Evolutionary conservation across 1,140 invertebrate species (phyloP), one percentile per base, ranked within the genome.

Genomic region (Cherax destructor): DNA sequence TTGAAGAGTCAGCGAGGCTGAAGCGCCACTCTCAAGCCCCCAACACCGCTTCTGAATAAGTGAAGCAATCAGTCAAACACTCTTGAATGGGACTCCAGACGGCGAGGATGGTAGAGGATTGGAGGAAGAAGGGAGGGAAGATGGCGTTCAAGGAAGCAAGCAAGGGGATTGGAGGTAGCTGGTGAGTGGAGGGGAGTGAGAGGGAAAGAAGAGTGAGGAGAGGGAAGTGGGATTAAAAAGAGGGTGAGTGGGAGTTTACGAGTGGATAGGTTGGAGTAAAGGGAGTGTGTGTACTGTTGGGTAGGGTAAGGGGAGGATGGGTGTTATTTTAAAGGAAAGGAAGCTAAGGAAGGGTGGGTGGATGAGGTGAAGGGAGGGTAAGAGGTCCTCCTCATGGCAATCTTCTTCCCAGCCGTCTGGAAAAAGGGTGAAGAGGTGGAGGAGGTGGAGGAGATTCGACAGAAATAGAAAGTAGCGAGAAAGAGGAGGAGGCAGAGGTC

Each of bases 31-130:
- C 50, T 78, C 5, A 49, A 79, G 13, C 77, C 4, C 77, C 47
- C 77, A 7, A 18, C 50, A 4, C 77, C 47, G 47, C 41, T 21
- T 47, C 50, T 56, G 50, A 79, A 79, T 41, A 74, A 74, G 69
- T 74, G n/a, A 74, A 74, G 69, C 69, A 74, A 74, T 74, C 69
- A 74, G 69, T 74, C 69, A 74, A 74, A 74, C 69, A 74, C 69
- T 74, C 69, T 74, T n/a, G 69, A 74, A 74, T 7, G 69, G n/a
- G 24, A 24, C 69, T 30, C 69, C 7, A 74, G 69, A 30, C 69
- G 4, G 69, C 5, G 6, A 4, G 52, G 52, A 56, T 56, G 52
- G 52, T 1, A 69, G 65, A 69, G 65, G 9, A 1, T 13, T 56
- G 52, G 52, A 41, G 52, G 61, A 21, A 10, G 56, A 59, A 18